These are phyloP conservation scores for Tridacna crocea DNA, from an alignment of 2,888 invertebrate species.

Conservation along the genomic window DNA sequence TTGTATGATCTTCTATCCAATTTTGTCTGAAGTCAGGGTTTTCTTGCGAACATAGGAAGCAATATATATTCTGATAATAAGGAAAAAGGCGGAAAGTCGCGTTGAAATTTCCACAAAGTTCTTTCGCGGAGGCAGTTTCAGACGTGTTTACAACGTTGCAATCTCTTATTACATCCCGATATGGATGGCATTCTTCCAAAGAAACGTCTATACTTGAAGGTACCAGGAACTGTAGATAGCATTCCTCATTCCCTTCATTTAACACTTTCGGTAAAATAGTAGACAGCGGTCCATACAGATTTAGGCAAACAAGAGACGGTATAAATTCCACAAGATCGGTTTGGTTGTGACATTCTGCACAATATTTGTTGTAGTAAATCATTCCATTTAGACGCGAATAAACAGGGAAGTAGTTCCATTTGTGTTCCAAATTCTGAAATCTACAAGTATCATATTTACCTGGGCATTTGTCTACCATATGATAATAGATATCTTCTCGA, in stretches of 20 bases:
- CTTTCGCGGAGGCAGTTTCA: no score
- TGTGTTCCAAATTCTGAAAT: neutral
- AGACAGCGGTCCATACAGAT: neutral
- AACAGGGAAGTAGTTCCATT: neutral
- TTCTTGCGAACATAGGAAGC: neutral
- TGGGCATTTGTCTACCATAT: conserved; percentile 12
- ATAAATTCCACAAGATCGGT: neutral
- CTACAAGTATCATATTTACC: neutral
- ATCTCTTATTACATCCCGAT: neutral
- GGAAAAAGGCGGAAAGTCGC: neutral
- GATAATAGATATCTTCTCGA: neutral
- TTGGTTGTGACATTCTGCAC: conserved; percentile 7
- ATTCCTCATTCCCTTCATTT: neutral
- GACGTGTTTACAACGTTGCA: no score
- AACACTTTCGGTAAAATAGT: neutral
- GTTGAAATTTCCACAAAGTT: neutral
- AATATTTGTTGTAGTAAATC: conserved; percentile 2
- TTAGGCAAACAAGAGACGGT: neutral
- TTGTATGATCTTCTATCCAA: neutral
- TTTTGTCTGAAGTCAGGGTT: neutral
- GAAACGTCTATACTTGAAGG: neutral
- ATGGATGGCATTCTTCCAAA: neutral
- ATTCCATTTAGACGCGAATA: neutral
- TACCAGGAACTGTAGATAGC: neutral
- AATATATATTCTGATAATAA: neutral